Conservation (phyloP, 2,113 vertebrate species). For the Oenanthe melanoleuca region DNA sequence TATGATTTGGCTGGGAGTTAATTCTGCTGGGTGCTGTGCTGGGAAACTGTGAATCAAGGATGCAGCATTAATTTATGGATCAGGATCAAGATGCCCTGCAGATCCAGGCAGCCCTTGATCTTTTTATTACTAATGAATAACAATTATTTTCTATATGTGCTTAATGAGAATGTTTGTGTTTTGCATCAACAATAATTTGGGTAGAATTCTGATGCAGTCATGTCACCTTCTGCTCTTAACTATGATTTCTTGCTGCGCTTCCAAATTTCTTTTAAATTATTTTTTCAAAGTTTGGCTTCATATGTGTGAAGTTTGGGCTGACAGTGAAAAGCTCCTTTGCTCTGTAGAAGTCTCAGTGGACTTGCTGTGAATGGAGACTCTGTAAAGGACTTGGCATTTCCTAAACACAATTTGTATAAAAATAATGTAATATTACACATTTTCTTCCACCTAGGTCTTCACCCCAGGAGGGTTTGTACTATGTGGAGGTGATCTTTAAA, state of each 20-base stretch:
- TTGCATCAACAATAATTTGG: background rate
- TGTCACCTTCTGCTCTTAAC: background rate
- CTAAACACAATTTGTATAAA: background rate
- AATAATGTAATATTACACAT: background rate
- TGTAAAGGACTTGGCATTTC: background rate
- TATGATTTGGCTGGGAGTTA: background rate
- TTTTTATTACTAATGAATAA: background rate
- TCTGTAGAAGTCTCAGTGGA: background rate
- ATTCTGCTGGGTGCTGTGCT: background rate
- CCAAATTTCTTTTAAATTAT: background rate
- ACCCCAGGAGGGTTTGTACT: slow-evolving; percentile 35
- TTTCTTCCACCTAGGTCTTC: slow-evolving; percentile 22
- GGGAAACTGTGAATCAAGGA: background rate
- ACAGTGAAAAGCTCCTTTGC: background rate
- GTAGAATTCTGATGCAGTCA: background rate
- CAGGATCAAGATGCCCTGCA: background rate
- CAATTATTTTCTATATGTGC: background rate
- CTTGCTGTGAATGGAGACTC: background rate
- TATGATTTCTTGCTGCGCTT: background rate
- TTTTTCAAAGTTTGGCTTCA: background rate
- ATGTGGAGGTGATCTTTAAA: slow-evolving; percentile 13
- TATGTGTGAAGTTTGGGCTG: background rate
- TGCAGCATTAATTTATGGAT: background rate
- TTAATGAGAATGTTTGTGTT: background rate
- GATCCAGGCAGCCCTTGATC: background rate